Conservation (phyloP, 2,113 vertebrate genomes). For the Plecotus auritus region DNA sequence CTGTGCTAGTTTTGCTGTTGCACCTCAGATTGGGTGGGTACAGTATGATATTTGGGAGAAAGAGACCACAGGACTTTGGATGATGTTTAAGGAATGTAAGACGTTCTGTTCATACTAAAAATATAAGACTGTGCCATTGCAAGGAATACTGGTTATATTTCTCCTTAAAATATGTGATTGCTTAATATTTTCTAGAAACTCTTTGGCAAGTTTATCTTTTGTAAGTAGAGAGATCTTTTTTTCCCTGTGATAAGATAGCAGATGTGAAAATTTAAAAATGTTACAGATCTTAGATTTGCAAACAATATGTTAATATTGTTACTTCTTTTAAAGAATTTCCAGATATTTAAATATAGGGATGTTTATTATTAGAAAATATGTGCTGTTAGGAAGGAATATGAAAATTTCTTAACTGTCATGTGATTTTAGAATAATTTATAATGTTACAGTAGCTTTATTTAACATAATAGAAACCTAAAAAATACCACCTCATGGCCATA, state of each 20-base stretch:
- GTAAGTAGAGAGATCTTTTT: conserved; percentile 40
- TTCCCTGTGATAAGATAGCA: not conserved
- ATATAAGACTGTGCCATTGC: not conserved
- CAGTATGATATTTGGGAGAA: not conserved
- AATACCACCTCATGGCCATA: not conserved
- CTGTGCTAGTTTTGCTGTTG: not conserved
- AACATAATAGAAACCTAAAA: not conserved
- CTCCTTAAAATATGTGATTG: not conserved
- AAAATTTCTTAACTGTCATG: not conserved
- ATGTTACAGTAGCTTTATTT: conserved; percentile 18
- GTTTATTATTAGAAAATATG: conserved; percentile 10
- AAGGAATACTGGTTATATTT: conserved; percentile 21
- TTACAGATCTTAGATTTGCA: conserved; percentile 28
- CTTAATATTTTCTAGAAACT: conserved; percentile 26
- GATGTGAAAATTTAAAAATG: conserved; percentile 47
- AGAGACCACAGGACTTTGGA: no score
- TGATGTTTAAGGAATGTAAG: no score
- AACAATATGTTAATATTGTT: conserved; percentile 14
- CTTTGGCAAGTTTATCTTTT: conserved; percentile 10
- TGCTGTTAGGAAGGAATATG: not conserved
- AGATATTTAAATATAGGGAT: not conserved
- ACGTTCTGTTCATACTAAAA: no score
- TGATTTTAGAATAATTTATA: not conserved
- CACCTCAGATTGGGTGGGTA: not conserved
- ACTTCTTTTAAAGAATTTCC: not conserved